Percentiles rank a stretch among this genome's conserved stretches.
phyloP scores from a whole-genome alignment of 2,888 invertebrate species.

The Plusia festucae region DNA sequence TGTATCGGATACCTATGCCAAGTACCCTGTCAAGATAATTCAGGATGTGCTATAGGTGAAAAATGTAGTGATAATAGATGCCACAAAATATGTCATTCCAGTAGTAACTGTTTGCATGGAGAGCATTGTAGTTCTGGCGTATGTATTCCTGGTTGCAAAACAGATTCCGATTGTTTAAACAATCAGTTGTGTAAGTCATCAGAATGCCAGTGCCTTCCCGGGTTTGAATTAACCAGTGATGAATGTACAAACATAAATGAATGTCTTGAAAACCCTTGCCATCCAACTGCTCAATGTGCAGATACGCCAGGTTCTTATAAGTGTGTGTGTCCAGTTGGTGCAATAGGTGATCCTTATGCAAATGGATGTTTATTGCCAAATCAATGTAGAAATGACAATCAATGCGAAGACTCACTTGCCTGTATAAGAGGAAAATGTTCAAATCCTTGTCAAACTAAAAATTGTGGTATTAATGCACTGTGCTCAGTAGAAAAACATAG shows the following conservation, averaged over 20 bases:
- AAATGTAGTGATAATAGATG: conserved; percentile 94
- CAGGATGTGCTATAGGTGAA: conserved; percentile 95
- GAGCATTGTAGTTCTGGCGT: conserved; percentile 95
- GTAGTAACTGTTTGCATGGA: conserved; percentile 96
- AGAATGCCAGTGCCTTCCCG: conserved; percentile 93
- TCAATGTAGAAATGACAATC: conserved; percentile 92
- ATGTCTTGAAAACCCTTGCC: conserved; percentile 94
- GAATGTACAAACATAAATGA: conserved; percentile 96
- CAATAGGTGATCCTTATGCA: conserved; percentile 92
- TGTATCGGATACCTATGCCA: conserved; percentile 94
- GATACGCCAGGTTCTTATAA: conserved; percentile 95
- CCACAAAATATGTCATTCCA: conserved; percentile 95
- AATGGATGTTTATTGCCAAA: conserved; percentile 93
- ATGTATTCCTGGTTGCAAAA: conserved; percentile 95
- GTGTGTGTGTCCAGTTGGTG: conserved; percentile 94
- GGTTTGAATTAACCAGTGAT: conserved; percentile 92
- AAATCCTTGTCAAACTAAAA: conserved; percentile 93
- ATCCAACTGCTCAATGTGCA: conserved; percentile 93
- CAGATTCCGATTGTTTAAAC: conserved; percentile 93
- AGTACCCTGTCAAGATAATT: conserved; percentile 93
- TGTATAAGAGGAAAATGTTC: conserved; percentile 94
- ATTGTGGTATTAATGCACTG: conserved; percentile 93
- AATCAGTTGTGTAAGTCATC: conserved; percentile 94
- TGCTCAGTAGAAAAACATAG: conserved; percentile 93
- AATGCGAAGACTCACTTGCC: conserved; percentile 93